Evolutionary conservation across 2,797 vertebrate species (phyloP).

Genomic region (Lagodon rhomboides): DNA sequence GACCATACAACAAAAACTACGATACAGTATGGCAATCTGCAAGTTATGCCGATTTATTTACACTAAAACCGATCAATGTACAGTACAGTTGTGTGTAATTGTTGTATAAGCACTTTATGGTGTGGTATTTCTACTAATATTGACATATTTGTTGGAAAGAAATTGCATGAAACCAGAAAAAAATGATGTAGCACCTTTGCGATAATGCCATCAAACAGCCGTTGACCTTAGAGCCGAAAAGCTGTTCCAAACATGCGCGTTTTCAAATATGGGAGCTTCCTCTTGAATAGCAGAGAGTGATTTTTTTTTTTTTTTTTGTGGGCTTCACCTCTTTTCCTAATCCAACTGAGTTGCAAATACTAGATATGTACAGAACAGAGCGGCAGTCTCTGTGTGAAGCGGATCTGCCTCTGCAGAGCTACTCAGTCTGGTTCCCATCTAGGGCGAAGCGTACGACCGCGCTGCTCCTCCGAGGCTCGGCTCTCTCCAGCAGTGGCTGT

Average conservation of each 20-base stretch:
- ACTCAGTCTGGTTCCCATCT: constrained; percentile 83
- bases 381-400: constrained; percentile 51
- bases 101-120: constrained; percentile 83
- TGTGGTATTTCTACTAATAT: constrained; percentile 66
- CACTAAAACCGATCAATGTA: constrained; percentile 75
- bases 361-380: constrained; percentile 81
- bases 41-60: constrained; percentile 81
- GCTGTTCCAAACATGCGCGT: constrained; percentile 73
- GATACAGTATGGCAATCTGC: constrained; percentile 43
- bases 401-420: constrained; percentile 45
- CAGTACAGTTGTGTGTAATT: constrained; percentile 68
- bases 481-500: constrained; percentile 79
- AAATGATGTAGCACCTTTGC: constrained; percentile 84
- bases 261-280: constrained; percentile 39
- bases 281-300: constrained; percentile 6
- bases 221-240: constrained; percentile 47
- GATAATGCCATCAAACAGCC: constrained; percentile 71
- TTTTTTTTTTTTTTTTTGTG: background rate
- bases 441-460: constrained; percentile 85
- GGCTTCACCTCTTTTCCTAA: constrained; percentile 46
- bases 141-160: constrained; percentile 57
- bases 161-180: constrained; percentile 68
- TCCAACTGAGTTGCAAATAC: constrained; percentile 63
- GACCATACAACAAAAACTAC: constrained; percentile 47
- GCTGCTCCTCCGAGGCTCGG: constrained; percentile 76